Base-by-base conservation (phyloP, 2,113 vertebrate species). In the Rhabdornis inornatus region DNA sequence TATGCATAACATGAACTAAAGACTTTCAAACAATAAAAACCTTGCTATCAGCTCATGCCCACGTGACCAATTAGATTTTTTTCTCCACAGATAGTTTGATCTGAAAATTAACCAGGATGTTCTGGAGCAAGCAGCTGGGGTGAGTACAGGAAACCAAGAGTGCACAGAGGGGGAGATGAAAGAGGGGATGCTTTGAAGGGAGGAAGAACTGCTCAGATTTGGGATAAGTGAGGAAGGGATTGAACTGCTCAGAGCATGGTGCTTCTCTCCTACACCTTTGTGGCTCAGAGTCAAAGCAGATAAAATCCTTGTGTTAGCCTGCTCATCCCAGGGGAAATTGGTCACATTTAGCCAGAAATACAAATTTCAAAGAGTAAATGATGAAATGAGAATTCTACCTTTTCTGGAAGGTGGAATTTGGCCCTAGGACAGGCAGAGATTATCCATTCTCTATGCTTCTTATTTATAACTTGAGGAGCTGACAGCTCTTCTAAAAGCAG, bases 401-500 rank as follows among this genome's bases (percentile, higher is more conserved):
- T 93, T 92, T 76, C 49, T 91, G 50, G 31, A 91, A 78, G 76
- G 77, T 27, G 70, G 35, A n/a, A 53, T 87, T 91, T 95, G 91
- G 79, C 78, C 68, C 75, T 40, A 63, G 85, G 59, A 57, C 64
- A 93, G 21, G 37, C 52, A 88, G 64, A 83, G 87, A 90, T 91
- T 92, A 96, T 72, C 68, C 75, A 56, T 81, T 88, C 90, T 88
- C 83, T 71, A 4, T 64, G 80, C 63, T 84, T 35, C 83, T 93
- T 93, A 93, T 95, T 95, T 93, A 89, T 94, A 83, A 68, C 82
- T 79, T 37, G 52, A 91, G 89, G 68, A 90, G 53, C 64, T 95
- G 94, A 92, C 90, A 96, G 83, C 87, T 88, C 70, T 85, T 82
- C 83, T 77, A 79, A 94, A 95, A 95, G 56, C 83, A 94, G 90